Evolutionary conservation across 2,888 invertebrate genomes (phyloP), one percentile per base, ranked within the genome.

Genomic region (Hemicrepidius hirtus): DNA sequence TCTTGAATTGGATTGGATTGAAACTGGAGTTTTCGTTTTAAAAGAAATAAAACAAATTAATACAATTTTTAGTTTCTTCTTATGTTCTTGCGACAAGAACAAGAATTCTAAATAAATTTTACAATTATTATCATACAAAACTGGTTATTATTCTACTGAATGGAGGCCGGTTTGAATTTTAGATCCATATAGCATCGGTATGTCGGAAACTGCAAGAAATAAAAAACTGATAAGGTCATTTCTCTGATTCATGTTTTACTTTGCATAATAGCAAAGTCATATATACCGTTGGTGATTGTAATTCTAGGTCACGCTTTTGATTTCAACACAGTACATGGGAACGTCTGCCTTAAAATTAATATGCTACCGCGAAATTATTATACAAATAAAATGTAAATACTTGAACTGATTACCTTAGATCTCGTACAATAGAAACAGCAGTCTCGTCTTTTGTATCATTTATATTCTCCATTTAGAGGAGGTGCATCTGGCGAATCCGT

Each of bases 281-380:
- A 59, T 24, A 5, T 60, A 50, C 68, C 49, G 68, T 60, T 60
- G 49, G 49, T 59, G 46, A 68, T 59, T 40, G 53, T 62, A 62
- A 59, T 68, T 68, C 59, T 68, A 59, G 62, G 68, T 69, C 68
- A 69, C 68, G 68, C 68, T 69, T 69, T 69, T 69, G 53, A 44
- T 68, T 68, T 68, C 62, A 50, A 59, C 46, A 63, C 55, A 16
- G 55, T 55, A 20, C 55, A 20, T 35, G 12, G 20, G 35, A 68
- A 68, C 59, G 46, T 46, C 68, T 68, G 46, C 68, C 21, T 57
- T 68, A 60, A 49, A 66, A 66, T 59, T 60, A 59, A 35, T 32
- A 13, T 16, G 59, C 49, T 49, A 49, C 59, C 59, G 68, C 60
- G 57, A 37, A 60, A 49, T 59, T 49, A 68, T 24, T 46, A 67